These are phyloP conservation scores for Callipepla californica DNA, from an alignment of 2,113 vertebrate genomes.

Conservation along the genomic window DNA sequence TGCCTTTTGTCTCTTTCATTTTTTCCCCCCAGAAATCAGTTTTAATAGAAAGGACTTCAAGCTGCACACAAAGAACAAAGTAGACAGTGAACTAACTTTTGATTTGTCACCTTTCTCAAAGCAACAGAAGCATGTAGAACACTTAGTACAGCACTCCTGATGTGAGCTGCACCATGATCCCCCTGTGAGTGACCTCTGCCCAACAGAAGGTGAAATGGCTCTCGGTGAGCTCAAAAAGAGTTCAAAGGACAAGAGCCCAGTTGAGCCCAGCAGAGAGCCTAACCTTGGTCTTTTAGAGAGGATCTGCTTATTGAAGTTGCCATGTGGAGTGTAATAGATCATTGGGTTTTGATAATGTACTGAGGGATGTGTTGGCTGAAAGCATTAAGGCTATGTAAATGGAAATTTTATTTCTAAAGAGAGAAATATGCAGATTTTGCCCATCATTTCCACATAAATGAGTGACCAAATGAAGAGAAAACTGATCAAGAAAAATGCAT, in stretches of 20 bases:
- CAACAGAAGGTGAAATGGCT: background rate
- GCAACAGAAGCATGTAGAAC: background rate
- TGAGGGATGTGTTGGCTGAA: background rate
- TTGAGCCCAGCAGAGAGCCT: background rate
- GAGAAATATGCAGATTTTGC: conserved; percentile 57
- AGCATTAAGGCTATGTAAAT: background rate
- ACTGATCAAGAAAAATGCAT: conserved; percentile 50
- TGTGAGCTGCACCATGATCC: background rate
- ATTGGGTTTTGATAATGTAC: background rate
- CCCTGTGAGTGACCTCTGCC: background rate
- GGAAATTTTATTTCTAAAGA: conserved; percentile 17
- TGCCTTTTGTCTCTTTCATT: background rate
- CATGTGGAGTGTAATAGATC: background rate
- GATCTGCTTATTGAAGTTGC: background rate
- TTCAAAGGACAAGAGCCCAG: background rate
- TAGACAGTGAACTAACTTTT: background rate
- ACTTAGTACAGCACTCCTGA: background rate
- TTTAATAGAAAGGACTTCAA: background rate
- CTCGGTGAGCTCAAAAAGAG: background rate
- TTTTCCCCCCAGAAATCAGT: background rate
- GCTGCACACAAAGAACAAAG: background rate
- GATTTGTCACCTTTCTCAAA: background rate
- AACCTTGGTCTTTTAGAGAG: background rate
- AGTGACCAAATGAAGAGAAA: conserved; percentile 65
- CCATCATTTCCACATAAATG: conserved; percentile 37